Evolutionary conservation across 2,113 vertebrate species (phyloP).

Genomic region (Aegotheles bennettii): DNA sequence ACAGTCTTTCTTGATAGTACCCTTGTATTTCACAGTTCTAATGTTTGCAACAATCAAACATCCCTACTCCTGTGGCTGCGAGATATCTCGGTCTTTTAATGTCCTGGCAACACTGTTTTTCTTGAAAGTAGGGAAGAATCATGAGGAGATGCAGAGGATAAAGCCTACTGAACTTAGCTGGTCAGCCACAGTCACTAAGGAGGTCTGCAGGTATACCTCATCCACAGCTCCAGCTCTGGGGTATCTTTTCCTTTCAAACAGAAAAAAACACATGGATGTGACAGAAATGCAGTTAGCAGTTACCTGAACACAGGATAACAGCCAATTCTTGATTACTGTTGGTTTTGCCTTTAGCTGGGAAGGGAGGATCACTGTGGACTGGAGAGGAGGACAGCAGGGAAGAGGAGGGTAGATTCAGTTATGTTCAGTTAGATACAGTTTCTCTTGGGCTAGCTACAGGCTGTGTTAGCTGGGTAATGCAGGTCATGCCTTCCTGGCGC

Average conservation of each 20-base stretch:
- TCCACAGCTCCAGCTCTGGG: neutral
- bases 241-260: neutral
- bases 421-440: neutral
- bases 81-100: neutral
- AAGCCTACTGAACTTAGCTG: neutral
- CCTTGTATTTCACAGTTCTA: neutral
- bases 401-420: fast-evolving
- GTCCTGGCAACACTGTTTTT: neutral
- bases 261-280: neutral
- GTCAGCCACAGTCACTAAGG: neutral
- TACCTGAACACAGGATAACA: neutral
- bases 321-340: neutral
- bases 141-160: neutral
- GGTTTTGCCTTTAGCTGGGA: neutral
- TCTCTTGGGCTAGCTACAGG: neutral
- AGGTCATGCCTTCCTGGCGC: neutral
- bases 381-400: neutral
- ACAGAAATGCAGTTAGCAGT: neutral
- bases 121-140: neutral
- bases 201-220: neutral
- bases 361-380: neutral
- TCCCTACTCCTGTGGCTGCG: neutral
- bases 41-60: neutral
- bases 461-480: neutral
- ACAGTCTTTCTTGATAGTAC: neutral